These are phyloP conservation scores for Phenganax marumi DNA, from an alignment of 92 coral and sea anemone species.

Conservation along the genomic window DNA sequence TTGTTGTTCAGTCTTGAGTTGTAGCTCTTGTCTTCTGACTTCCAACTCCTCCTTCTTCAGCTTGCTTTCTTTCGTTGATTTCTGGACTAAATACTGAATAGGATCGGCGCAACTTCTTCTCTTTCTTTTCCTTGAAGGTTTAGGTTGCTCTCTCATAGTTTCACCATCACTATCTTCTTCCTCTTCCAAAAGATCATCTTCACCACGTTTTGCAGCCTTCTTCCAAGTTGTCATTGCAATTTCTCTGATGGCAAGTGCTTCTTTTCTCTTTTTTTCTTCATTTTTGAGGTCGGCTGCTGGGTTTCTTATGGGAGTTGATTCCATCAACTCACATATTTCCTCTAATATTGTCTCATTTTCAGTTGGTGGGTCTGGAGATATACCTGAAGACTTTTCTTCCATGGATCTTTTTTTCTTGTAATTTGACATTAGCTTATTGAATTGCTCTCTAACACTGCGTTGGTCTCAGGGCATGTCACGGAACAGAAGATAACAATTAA, in stretches of 20 bases:
- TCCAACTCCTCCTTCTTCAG: constrained; percentile 61
- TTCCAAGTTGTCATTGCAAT: constrained; percentile 67
- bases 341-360: constrained; percentile 58
- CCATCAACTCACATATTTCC: constrained; percentile 60
- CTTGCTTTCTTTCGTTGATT: constrained; percentile 56
- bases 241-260: constrained; percentile 62
- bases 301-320: constrained; percentile 57
- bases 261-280: constrained; percentile 65
- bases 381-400: constrained; percentile 63
- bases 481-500: constrained; percentile 53
- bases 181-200: constrained; percentile 26
- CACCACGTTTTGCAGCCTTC: constrained; percentile 56
- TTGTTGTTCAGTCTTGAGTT: constrained; percentile 58
- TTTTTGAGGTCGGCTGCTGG: constrained; percentile 43
- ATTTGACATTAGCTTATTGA: constrained; percentile 63
- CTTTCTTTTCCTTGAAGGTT: constrained; percentile 57
- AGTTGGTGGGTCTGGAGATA: constrained; percentile 64
- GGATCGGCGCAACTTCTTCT: constrained; percentile 64
- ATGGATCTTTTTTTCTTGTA: constrained; percentile 58
- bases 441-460: constrained; percentile 67
- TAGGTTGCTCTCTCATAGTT: constrained; percentile 31
- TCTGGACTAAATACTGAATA: constrained; percentile 61
- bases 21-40: constrained; percentile 54
- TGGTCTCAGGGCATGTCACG: constrained; percentile 59
- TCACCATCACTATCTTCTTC: constrained; percentile 39